These are phyloP conservation scores for Ondatra zibethicus DNA, from an alignment of 2,113 vertebrate species.

Conservation along the genomic window DNA sequence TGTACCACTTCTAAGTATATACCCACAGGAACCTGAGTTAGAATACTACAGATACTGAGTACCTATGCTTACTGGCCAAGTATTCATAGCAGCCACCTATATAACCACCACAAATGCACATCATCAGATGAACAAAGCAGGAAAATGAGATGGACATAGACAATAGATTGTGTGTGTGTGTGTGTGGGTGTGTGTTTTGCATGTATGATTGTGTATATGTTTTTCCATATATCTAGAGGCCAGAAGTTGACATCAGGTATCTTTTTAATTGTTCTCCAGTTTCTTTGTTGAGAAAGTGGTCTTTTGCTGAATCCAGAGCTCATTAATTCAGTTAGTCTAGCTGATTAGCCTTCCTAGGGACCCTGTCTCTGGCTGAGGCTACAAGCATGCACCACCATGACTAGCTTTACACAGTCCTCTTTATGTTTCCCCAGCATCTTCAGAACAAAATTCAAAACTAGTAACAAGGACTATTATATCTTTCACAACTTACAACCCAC, in stretches of 20 bases:
- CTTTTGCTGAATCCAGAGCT: neutral
- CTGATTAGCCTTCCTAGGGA: neutral
- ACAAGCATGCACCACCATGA: neutral
- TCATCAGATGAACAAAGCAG: neutral
- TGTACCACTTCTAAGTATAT: neutral
- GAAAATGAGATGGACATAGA: neutral
- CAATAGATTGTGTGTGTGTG: no score
- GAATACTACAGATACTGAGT: neutral
- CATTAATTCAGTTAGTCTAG: neutral
- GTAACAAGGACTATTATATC: neutral
- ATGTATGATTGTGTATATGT: neutral
- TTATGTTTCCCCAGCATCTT: neutral
- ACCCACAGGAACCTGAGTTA: neutral
- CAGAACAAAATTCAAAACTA: conserved; percentile 28
- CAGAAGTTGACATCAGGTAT: neutral
- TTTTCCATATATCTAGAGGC: neutral
- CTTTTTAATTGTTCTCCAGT: neutral
- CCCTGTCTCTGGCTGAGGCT: no score
- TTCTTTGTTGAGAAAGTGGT: neutral
- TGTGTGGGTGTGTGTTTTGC: neutral
- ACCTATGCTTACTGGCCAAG: neutral
- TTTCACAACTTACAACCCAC: neutral
- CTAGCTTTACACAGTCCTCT: neutral
- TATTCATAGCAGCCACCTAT: neutral
- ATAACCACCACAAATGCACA: neutral